Conservation (phyloP, 2,797 vertebrate genomes). For the Sorex maritimensis region DNA sequence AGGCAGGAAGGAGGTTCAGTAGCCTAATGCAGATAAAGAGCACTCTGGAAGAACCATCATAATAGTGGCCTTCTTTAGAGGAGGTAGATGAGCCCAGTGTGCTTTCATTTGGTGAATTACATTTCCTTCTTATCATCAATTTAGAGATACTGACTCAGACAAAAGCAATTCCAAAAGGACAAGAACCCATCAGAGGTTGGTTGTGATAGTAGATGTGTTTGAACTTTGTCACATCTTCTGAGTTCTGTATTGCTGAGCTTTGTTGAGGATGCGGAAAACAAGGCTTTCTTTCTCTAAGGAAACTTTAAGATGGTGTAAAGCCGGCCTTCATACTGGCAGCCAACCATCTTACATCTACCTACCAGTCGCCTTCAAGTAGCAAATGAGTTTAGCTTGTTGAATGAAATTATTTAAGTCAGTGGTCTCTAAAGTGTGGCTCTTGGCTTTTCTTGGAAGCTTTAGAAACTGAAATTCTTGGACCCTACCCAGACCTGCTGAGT, state of each 20-base stretch:
- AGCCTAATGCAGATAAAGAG: background rate
- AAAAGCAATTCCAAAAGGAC: slow-evolving; percentile 36
- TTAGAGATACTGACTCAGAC: background rate
- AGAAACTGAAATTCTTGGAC: slow-evolving; percentile 47
- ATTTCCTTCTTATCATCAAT: background rate
- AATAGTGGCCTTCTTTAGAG: slow-evolving; percentile 11
- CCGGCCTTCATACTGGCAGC: background rate
- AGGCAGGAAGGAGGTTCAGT: slow-evolving; percentile 65
- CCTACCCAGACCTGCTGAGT: background rate
- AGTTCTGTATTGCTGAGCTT: background rate
- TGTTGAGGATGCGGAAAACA: slow-evolving; percentile 55
- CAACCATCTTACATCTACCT: background rate
- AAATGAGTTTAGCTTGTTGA: slow-evolving; percentile 42
- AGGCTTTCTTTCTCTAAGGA: slow-evolving; percentile 26
- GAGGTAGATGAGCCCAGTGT: slow-evolving; percentile 18
- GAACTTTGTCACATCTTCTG: slow-evolving; percentile 52
- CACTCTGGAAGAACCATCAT: background rate
- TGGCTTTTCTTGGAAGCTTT: slow-evolving; percentile 35
- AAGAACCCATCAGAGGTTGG: slow-evolving; percentile 2
- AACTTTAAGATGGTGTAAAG: slow-evolving; percentile 34
- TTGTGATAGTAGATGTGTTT: slow-evolving; percentile 28
- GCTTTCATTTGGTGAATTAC: background rate
- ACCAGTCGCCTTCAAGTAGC: background rate
- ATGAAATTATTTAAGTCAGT: slow-evolving; percentile 24
- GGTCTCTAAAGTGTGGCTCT: slow-evolving; percentile 9